Percentiles rank a stretch among this genome's conserved stretches.
Evolutionary conservation across 2,888 invertebrate genomes (phyloP).

Genomic region (Dinocampus coccinellae): DNA sequence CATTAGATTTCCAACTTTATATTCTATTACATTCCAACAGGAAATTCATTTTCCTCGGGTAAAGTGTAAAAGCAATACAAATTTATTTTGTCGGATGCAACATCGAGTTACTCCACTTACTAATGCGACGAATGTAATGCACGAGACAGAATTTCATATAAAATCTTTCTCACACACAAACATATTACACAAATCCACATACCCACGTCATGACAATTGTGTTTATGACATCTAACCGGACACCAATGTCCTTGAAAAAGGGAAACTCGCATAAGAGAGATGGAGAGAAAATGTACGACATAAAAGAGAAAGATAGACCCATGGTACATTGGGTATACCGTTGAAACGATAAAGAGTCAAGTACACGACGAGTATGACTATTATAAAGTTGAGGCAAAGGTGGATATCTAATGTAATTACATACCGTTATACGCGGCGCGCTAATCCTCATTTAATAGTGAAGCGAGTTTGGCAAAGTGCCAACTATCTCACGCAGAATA

Average conservation of each 20-base stretch:
- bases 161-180: background rate
- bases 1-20: background rate
- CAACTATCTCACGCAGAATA: constrained; percentile 42
- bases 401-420: constrained; percentile 48
- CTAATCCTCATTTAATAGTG: constrained; percentile 57
- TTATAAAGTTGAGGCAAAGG: constrained; percentile 45
- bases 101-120: background rate
- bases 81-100: constrained; percentile 11
- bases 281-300: background rate
- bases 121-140: background rate
- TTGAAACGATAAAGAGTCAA: constrained; percentile 44
- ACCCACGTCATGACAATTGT: no score
- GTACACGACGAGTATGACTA: constrained; percentile 49
- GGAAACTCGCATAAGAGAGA: background rate
- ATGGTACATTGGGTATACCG: constrained; percentile 21
- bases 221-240: constrained; percentile 57
- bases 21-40: background rate
- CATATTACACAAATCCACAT: background rate
- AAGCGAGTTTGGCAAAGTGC: constrained; percentile 54
- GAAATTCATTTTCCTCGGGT: background rate
- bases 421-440: constrained; percentile 42
- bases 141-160: no score
- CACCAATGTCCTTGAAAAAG: constrained; percentile 44
- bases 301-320: constrained; percentile 7
- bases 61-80: background rate